Evolutionary conservation across 2,797 vertebrate species (phyloP).

Genomic region (Aythya fuligula): DNA sequence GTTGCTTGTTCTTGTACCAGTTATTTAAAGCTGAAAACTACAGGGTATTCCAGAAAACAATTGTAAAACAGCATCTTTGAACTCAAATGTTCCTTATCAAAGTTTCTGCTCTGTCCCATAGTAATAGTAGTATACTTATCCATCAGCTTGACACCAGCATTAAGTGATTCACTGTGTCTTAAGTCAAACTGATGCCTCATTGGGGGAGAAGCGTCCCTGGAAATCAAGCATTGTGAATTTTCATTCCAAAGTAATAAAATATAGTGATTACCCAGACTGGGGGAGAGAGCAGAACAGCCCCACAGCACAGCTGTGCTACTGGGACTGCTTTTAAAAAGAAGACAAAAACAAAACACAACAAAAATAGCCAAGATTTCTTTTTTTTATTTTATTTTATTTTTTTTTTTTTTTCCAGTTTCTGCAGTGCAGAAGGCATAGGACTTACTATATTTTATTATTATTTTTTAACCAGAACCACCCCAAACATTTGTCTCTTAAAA

Average conservation of each 20-base stretch:
- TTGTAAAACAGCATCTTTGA: neutral
- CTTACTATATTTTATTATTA: neutral
- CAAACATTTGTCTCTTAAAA: neutral
- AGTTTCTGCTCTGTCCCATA: neutral
- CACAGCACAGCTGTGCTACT: neutral
- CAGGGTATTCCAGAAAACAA: neutral
- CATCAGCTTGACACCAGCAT: neutral
- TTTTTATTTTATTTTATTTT: neutral
- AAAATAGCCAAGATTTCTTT: neutral
- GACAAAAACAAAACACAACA: neutral
- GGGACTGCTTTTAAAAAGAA: neutral
- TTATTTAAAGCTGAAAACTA: conserved; percentile 54
- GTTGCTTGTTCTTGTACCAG: conserved; percentile 9
- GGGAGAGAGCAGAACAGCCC: neutral
- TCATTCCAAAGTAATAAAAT: neutral
- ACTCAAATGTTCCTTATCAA: neutral
- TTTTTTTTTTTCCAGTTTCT: neutral
- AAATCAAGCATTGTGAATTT: neutral
- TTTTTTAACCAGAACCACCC: neutral
- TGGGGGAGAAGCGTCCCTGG: neutral
- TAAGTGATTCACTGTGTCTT: neutral
- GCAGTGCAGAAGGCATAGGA: neutral
- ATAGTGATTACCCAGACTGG: neutral
- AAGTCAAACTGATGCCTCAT: neutral
- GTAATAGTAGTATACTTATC: neutral